Base-by-base conservation (phyloP, 1,140 invertebrate genomes). In the Nylanderia fulva region DNA sequence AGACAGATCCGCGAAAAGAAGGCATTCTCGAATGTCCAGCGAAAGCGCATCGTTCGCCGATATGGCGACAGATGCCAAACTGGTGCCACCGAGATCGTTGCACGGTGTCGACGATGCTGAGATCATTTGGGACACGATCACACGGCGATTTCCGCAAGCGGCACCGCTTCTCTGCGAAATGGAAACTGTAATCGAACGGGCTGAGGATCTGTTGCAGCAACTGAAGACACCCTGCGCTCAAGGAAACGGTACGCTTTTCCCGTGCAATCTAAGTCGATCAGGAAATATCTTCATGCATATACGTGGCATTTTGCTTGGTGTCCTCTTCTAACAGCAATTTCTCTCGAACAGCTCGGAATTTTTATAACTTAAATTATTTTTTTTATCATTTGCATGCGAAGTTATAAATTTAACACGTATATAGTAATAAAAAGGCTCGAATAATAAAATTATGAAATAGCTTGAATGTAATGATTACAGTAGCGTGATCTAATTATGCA, bases 141-240 rank as follows among this genome's bases (percentile, higher is more conserved):
- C 29, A 1, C 85, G 88, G 29, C 86, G 91, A 86, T 92, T 91
- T 72, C 92, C 92, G 21, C 91, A 92, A 15, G 90, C 90, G 71
- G 92, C 92, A 18, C 90, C 91, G 1, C 85, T 92, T 33, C 76
- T 93, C 8, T 89, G 89, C 48, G 91, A 92, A 36, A 91, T 93
- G 90, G 92, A 93, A 63, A 71, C 80, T 8, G 87, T 88, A n/a
- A 88, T 93, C 45, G 85, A 92, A 27, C 84, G 88, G 0, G 91
- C 92, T 1, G 88, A 93, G 36, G 85, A 86, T 85, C 86, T 92
- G 60, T 76, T 92, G 18, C 61, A 82, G 24, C 86, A 89, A 18
- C 75, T 92, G 3, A 84, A 74, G 15, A 75, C 54, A n/a, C 83
- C 88, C 5, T 85, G 58, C 36, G 9, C 72, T 42, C 86, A 85